A percentile compares a stretch with the other conserved stretches of the same genome.
Evolutionary conservation across 2,797 vertebrate genomes (phyloP).

Genomic region (Miichthys miiuy): DNA sequence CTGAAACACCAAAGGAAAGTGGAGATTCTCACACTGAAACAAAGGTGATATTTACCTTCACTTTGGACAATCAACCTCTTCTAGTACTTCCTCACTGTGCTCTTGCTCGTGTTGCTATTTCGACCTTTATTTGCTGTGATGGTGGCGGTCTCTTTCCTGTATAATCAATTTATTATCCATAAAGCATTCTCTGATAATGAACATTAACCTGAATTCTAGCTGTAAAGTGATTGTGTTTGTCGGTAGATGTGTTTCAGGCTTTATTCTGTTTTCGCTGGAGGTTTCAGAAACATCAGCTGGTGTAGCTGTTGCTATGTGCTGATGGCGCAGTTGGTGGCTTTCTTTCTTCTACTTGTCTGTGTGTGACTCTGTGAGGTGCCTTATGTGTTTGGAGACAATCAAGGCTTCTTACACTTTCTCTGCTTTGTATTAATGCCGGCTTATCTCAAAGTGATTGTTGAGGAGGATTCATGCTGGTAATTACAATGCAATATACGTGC

Average conservation of each 20-base stretch:
- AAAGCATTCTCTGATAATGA: slow-evolving; percentile 13
- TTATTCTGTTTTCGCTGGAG: slow-evolving; percentile 32
- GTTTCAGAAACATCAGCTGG: slow-evolving; percentile 19
- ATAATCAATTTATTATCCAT: neutral
- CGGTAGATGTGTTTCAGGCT: slow-evolving; percentile 25
- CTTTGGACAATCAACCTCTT: slow-evolving; percentile 33
- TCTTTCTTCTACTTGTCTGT: slow-evolving; percentile 21
- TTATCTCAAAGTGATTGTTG: slow-evolving; percentile 23
- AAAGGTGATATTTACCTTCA: slow-evolving; percentile 78
- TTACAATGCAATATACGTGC: neutral
- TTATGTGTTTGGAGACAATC: slow-evolving; percentile 17
- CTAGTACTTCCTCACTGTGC: slow-evolving; percentile 35
- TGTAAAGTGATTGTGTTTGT: neutral
- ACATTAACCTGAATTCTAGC: slow-evolving; percentile 17
- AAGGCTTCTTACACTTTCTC: slow-evolving; percentile 8
- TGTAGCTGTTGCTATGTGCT: slow-evolving; percentile 28
- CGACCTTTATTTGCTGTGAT: slow-evolving; percentile 50
- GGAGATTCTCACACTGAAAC: slow-evolving; percentile 64
- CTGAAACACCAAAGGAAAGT: slow-evolving; percentile 67
- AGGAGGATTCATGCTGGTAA: neutral
- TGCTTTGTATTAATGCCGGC: slow-evolving; percentile 26
- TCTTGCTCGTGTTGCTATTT: slow-evolving; percentile 58
- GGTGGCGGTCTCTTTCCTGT: slow-evolving; percentile 58
- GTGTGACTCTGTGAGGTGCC: slow-evolving; percentile 30
- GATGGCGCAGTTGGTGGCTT: slow-evolving; percentile 33